These are phyloP conservation scores for Thalassophryne amazonica DNA, from an alignment of 2,797 vertebrate genomes.

Conservation along the genomic window DNA sequence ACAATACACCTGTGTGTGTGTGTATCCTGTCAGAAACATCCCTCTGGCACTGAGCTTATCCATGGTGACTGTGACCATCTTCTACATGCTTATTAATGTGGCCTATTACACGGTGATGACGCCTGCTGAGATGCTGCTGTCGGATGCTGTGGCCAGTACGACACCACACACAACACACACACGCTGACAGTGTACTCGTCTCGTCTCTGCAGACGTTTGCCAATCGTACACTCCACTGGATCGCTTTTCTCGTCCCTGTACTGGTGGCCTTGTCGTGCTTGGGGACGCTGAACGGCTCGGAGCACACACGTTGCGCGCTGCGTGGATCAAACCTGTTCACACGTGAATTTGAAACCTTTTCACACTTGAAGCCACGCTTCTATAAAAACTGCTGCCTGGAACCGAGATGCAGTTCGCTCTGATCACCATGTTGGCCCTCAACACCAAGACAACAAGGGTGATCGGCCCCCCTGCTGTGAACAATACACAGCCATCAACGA, in stretches of 20 bases:
- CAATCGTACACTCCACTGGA: constrained; percentile 80
- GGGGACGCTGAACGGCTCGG: constrained; percentile 92
- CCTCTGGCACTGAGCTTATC: constrained; percentile 91
- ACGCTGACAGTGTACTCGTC: background rate
- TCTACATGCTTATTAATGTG: constrained; percentile 92
- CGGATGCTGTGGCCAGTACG: constrained; percentile 89
- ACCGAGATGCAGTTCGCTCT: no score
- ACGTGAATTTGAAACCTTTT: constrained; percentile 71
- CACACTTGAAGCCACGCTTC: background rate
- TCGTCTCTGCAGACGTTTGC: constrained; percentile 85
- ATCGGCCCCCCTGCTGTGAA: no score
- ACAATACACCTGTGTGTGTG: background rate
- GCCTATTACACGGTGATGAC: constrained; percentile 92
- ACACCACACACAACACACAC: background rate
- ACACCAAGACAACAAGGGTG: no score
- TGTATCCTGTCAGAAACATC: constrained; percentile 43
- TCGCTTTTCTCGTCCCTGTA: constrained; percentile 85
- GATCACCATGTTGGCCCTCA: no score
- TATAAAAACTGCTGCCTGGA: no score
- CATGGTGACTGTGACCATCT: constrained; percentile 88
- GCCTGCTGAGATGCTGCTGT: constrained; percentile 86
- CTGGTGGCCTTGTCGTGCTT: constrained; percentile 94
- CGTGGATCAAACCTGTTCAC: constrained; percentile 86
- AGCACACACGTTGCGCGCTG: no score
- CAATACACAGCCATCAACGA: no score